Conservation (phyloP, 2,797 vertebrate genomes). For the Melanogrammus aeglefinus region DNA sequence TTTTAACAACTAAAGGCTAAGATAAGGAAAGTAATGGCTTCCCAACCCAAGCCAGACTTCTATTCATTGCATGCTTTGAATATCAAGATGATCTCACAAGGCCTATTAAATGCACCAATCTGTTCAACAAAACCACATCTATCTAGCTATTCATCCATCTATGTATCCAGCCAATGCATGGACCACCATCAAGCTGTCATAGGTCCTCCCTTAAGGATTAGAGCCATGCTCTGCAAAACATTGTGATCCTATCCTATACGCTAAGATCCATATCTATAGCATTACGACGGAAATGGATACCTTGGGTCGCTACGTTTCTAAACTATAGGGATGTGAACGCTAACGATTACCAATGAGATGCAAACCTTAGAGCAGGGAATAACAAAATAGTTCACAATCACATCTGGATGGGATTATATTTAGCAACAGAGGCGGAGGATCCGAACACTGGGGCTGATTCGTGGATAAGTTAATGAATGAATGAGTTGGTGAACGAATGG, state of each 20-base stretch:
- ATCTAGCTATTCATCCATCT: neutral
- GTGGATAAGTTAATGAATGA: neutral
- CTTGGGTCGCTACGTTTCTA: neutral
- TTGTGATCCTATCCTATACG: neutral
- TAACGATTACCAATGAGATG: neutral
- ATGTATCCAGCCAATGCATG: neutral
- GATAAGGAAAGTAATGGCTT: neutral
- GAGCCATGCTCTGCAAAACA: neutral
- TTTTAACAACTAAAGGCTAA: too few species aligned
- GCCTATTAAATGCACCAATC: neutral
- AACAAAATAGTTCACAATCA: neutral
- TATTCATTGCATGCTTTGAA: neutral
- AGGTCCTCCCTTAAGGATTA: neutral
- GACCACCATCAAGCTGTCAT: neutral
- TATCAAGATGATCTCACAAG: neutral
- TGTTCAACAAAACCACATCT: too few species aligned
- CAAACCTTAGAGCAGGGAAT: neutral
- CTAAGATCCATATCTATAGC: neutral
- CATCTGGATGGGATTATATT: conserved; percentile 2
- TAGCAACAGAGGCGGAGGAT: neutral
- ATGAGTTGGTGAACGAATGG: neutral
- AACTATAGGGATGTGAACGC: neutral
- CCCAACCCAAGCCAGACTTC: neutral
- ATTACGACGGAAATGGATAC: neutral
- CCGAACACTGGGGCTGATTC: neutral